Conservation (phyloP, 1,140 invertebrate genomes). For the Reticulitermes speratus region DNA sequence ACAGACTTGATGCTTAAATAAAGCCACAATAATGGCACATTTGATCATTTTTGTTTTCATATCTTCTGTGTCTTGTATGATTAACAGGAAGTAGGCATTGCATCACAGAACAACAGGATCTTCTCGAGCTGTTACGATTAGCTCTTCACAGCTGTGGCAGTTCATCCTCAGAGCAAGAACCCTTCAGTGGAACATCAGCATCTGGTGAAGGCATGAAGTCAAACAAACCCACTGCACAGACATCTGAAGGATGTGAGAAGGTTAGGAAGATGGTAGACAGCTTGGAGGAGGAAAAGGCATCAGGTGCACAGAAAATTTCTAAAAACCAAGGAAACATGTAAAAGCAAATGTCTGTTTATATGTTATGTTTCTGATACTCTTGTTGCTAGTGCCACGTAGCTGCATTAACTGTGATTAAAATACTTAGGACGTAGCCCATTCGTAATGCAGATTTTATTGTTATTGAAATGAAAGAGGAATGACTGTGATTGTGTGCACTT, state of each 20-base stretch:
- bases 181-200: background rate
- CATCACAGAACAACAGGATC: conserved; percentile 54
- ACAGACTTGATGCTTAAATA: too few relatives aligned
- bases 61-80: background rate
- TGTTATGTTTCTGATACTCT: background rate
- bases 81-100: conserved; percentile 63
- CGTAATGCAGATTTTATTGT: background rate
- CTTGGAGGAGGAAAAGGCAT: background rate
- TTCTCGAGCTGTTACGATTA: conserved; percentile 61
- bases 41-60: too few relatives aligned
- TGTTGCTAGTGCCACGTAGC: background rate
- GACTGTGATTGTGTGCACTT: background rate
- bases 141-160: conserved; percentile 41
- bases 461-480: too few relatives aligned
- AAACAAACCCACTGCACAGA: background rate
- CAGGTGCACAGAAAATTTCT: background rate
- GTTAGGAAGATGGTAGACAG: background rate
- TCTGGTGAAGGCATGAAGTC: background rate
- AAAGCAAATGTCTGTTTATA: background rate
- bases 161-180: background rate
- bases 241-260: background rate
- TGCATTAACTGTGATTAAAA: conserved; percentile 15
- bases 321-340: background rate
- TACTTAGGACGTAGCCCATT: background rate
- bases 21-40: too few relatives aligned